Conservation (phyloP, 2,888 invertebrate genomes). For the Melikaiella ostensackeni region DNA sequence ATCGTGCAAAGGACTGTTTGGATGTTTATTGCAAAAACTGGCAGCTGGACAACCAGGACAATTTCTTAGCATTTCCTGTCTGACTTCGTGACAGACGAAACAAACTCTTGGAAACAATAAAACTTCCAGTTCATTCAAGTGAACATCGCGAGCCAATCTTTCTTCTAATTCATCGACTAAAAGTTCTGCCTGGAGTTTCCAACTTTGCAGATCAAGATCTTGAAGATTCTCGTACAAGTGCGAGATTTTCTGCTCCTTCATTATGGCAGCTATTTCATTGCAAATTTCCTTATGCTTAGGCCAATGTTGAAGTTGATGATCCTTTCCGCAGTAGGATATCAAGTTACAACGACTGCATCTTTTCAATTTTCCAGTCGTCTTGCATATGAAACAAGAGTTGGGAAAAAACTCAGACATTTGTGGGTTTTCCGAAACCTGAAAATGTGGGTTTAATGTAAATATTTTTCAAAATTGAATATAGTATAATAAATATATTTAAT, state of each 20-base stretch:
- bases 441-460: no score
- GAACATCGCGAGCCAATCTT: neutral
- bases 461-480: no score
- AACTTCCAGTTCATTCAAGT: neutral
- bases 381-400: neutral
- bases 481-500: no score
- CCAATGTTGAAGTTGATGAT: neutral
- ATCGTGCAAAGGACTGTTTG: neutral
- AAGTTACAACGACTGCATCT: constrained; percentile 5
- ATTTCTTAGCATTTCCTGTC: neutral
- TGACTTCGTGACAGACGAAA: neutral
- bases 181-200: neutral
- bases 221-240: neutral
- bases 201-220: neutral
- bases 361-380: neutral
- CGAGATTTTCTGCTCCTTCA: neutral
- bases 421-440: no score
- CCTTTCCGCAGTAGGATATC: constrained; percentile 1
- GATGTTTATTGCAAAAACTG: neutral
- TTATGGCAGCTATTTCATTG: neutral
- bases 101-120: neutral
- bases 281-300: neutral
- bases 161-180: neutral
- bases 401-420: neutral
- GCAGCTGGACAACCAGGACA: constrained; percentile 3